Evolutionary conservation across 2,113 vertebrate species (phyloP).

Genomic region (Pelobates fuscus): DNA sequence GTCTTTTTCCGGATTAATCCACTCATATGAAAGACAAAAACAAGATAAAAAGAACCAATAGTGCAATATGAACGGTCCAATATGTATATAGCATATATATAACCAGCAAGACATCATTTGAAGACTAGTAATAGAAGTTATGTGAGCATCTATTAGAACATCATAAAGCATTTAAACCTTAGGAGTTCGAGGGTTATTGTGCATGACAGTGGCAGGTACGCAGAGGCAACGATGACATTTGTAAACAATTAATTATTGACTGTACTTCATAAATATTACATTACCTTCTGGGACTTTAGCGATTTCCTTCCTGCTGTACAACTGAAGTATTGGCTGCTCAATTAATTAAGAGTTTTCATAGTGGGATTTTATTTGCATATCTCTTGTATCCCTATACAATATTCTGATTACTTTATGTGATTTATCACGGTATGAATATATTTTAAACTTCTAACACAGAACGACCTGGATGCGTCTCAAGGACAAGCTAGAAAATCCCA

Average conservation of each 20-base stretch:
- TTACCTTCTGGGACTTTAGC: neutral
- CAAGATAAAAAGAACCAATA: too few species aligned
- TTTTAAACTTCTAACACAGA: slow-evolving; percentile 22
- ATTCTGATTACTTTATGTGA: slow-evolving; percentile 20
- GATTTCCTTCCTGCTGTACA: neutral
- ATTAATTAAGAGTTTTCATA: slow-evolving; percentile 12
- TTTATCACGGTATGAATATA: slow-evolving; percentile 2
- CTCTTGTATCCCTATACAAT: neutral
- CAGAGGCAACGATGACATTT: neutral
- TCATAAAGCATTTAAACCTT: too few species aligned
- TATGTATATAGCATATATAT: too few species aligned
- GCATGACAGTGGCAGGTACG: neutral
- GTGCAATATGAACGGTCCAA: too few species aligned
- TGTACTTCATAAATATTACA: neutral
- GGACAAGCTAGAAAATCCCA: neutral
- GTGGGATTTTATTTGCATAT: slow-evolving; percentile 3
- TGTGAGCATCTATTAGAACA: too few species aligned
- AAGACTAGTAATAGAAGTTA: too few species aligned
- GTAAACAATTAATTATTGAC: slow-evolving; percentile 1
- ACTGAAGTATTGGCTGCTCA: neutral
- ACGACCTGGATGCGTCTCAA: slow-evolving; percentile 15
- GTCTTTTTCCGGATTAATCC: too few species aligned
- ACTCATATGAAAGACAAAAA: too few species aligned
- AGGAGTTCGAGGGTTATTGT: too few species aligned
- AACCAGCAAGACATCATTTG: too few species aligned